Conservation (phyloP, 2,113 vertebrate genomes). For the Tauraco erythrolophus region DNA sequence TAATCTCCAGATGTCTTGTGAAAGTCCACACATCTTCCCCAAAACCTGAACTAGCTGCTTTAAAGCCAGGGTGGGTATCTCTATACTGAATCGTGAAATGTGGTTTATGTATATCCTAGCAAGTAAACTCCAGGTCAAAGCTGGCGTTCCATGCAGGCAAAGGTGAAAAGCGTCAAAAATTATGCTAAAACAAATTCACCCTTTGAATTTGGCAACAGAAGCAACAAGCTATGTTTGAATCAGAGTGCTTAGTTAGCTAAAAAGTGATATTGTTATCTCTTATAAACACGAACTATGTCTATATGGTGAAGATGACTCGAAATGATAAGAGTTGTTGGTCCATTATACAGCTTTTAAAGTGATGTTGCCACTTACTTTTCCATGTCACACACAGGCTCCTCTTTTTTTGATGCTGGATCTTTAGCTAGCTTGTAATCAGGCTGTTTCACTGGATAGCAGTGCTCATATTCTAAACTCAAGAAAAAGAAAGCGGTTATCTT, state of each 20-base stretch:
- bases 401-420: background rate
- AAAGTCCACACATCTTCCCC: background rate
- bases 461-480: constrained; percentile 22
- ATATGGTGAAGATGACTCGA: background rate
- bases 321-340: background rate
- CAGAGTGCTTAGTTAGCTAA: background rate
- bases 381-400: background rate
- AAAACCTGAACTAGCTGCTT: background rate
- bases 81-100: background rate
- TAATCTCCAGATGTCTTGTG: background rate
- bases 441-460: constrained; percentile 4
- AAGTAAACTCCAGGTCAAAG: background rate
- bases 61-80: background rate
- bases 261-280: background rate
- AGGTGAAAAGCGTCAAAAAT: background rate
- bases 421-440: background rate
- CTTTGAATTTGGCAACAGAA: background rate
- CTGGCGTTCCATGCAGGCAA: background rate
- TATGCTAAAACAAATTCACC: background rate
- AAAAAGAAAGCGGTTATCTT: background rate
- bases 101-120: background rate
- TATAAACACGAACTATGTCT: background rate
- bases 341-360: background rate
- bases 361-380: background rate
- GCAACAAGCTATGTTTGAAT: background rate